A percentile compares a stretch with the other conserved stretches of the same genome.
phyloP scores from a whole-genome alignment of 23 tunicate species.

The Clavelina lepadiformis region DNA sequence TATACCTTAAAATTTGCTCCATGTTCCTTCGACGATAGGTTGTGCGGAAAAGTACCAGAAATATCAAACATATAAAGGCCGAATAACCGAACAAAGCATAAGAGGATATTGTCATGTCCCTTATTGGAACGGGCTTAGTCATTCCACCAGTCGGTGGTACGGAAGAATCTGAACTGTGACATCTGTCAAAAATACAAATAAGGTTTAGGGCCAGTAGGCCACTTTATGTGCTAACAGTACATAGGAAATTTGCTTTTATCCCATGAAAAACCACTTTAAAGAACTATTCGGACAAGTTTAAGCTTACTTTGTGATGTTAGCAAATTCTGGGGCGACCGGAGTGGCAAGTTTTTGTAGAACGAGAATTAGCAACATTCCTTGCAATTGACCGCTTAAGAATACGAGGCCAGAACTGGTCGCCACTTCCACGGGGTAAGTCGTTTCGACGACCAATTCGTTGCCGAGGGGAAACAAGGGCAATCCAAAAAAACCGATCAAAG shows the following conservation, averaged over 20 bases:
- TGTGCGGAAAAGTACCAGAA: conserved; percentile 28
- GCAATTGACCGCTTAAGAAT: conserved; percentile 49
- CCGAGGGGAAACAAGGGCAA: conserved; percentile 61
- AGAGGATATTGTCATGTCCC: conserved; percentile 34
- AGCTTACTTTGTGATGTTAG: conserved; percentile 1
- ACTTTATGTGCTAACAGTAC: neutral
- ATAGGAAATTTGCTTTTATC: too few relatives aligned
- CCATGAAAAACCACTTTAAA: too few relatives aligned
- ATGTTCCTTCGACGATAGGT: conserved; percentile 16
- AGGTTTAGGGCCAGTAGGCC: neutral
- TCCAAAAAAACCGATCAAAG: conserved; percentile 59
- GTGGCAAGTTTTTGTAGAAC: conserved; percentile 20
- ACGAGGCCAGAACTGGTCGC: conserved; percentile 68
- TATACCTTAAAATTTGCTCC: too few relatives aligned
- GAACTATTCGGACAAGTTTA: neutral
- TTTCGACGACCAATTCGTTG: conserved; percentile 63
- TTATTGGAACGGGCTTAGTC: neutral
- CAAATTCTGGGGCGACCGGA: conserved; percentile 17
- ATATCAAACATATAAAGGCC: conserved; percentile 18
- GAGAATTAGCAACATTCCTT: conserved; percentile 42
- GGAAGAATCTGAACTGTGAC: neutral
- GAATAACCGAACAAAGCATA: conserved; percentile 29
- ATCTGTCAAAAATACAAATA: neutral
- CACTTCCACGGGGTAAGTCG: conserved; percentile 52
- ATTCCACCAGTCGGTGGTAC: neutral